phyloP scores from a whole-genome alignment of 2,888 invertebrate species.

The Camptogramma bilineatum region DNA sequence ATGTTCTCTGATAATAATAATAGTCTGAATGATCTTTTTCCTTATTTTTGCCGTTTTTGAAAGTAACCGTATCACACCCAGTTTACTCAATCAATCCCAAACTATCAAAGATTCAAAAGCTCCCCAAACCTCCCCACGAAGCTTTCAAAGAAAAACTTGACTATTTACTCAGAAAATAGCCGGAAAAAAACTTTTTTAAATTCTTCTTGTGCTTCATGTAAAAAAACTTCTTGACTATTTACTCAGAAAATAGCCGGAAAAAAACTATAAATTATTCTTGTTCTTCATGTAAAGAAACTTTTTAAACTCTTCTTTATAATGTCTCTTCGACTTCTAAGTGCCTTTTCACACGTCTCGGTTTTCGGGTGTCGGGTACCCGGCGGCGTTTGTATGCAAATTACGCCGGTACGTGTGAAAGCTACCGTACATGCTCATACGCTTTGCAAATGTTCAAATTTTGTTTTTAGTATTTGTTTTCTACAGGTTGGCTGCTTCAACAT shows the following conservation, averaged over 20 bases:
- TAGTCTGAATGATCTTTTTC: too few relatives aligned
- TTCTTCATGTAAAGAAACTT: neutral
- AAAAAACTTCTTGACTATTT: too few relatives aligned
- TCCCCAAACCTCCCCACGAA: conserved; percentile 34
- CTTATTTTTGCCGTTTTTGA: neutral
- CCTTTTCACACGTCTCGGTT: too few relatives aligned
- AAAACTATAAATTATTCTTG: conserved; percentile 33
- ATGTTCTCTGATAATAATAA: neutral
- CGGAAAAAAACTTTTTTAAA: conserved; percentile 37
- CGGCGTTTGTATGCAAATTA: too few relatives aligned
- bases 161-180: conserved; percentile 28
- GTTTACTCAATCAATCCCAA: conserved; percentile 36
- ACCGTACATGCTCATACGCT: too few relatives aligned
- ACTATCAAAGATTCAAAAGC: conserved; percentile 31
- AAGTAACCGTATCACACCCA: neutral
- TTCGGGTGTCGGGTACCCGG: too few relatives aligned
- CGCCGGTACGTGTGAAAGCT: too few relatives aligned
- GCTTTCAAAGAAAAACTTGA: conserved; percentile 38
- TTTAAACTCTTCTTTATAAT: too few relatives aligned
- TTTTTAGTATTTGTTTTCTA: too few relatives aligned
- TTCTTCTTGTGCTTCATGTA: conserved; percentile 10
- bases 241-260: conserved; percentile 30
- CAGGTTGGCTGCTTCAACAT: too few relatives aligned
- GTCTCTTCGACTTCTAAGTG: too few relatives aligned
- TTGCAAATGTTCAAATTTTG: too few relatives aligned